Evolutionary conservation across 2,113 vertebrate species (phyloP).

Genomic region (Centrocercus urophasianus): DNA sequence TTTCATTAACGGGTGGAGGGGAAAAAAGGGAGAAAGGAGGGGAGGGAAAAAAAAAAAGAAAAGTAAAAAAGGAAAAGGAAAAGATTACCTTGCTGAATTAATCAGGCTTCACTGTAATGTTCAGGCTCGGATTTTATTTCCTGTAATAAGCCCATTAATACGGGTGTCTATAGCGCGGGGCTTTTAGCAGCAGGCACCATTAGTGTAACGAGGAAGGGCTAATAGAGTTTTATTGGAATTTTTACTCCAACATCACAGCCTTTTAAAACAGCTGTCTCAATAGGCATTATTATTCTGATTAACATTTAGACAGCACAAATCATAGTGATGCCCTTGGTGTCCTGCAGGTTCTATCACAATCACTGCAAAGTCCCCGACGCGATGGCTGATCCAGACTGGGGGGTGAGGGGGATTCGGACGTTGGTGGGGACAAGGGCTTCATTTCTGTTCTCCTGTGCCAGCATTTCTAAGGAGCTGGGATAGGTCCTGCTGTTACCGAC

Average conservation of each 20-base stretch:
- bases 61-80: background rate
- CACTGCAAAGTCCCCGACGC: background rate
- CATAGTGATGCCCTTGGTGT: conserved; percentile 64
- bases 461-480: background rate
- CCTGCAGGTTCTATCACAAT: conserved; percentile 51
- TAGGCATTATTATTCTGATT: conserved; percentile 77
- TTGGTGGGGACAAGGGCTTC: background rate
- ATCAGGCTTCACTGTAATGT: conserved; percentile 70
- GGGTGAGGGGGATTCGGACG: background rate
- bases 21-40: background rate
- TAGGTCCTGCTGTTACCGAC: background rate
- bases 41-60: background rate
- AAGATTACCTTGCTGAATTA: conserved; percentile 73
- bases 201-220: conserved; percentile 76
- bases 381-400: background rate
- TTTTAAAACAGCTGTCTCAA: conserved; percentile 77
- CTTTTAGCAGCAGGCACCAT: conserved; percentile 74
- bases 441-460: background rate
- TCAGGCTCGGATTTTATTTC: conserved; percentile 75
- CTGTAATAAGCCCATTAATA: conserved; percentile 78
- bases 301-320: conserved; percentile 76
- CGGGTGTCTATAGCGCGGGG: conserved; percentile 70
- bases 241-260: conserved; percentile 66
- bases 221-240: conserved; percentile 76
- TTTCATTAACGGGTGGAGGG: conserved; percentile 47